These are phyloP conservation scores for Drosophila miranda DNA, from an alignment of 1,140 invertebrate genomes.

Conservation along the genomic window DNA sequence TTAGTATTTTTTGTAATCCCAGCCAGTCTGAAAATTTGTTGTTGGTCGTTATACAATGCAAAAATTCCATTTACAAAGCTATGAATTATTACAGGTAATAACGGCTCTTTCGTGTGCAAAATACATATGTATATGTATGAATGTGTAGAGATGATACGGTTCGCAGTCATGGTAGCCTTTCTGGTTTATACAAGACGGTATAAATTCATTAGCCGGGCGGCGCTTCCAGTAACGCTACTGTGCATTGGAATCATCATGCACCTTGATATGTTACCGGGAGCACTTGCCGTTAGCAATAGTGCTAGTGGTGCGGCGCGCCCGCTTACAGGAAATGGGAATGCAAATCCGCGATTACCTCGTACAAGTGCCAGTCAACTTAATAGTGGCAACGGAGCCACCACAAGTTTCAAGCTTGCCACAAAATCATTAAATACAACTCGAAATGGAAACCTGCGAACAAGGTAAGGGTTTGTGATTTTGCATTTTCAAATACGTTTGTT, in stretches of 20 bases:
- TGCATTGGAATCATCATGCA: slow-evolving; percentile 26
- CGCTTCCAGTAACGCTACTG: slow-evolving; percentile 28
- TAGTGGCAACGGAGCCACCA: slow-evolving; percentile 83
- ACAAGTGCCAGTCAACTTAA: slow-evolving; percentile 66
- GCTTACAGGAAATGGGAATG: slow-evolving; percentile 46
- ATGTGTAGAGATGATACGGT: neutral
- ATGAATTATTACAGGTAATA: too few species aligned
- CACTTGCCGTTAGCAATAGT: slow-evolving; percentile 31
- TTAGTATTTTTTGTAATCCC: neutral
- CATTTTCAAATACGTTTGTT: slow-evolving; percentile 81
- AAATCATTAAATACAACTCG: slow-evolving; percentile 60
- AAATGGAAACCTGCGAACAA: slow-evolving; percentile 84
- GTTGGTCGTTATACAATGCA: too few species aligned
- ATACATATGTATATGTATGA: too few species aligned
- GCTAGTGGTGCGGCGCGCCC: slow-evolving; percentile 24
- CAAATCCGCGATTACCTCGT: slow-evolving; percentile 60
- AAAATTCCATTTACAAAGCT: too few species aligned
- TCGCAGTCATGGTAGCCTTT: slow-evolving; percentile 44
- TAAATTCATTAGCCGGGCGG: slow-evolving; percentile 26
- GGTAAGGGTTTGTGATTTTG: slow-evolving; percentile 84
- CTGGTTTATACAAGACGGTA: slow-evolving; percentile 7
- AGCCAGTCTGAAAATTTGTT: too few species aligned
- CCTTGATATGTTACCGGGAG: slow-evolving; percentile 13
- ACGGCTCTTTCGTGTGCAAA: neutral
- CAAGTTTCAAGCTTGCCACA: slow-evolving; percentile 73